These are phyloP conservation scores for Paradisaea rubra DNA, from an alignment of 2,113 vertebrate genomes.

Conservation along the genomic window DNA sequence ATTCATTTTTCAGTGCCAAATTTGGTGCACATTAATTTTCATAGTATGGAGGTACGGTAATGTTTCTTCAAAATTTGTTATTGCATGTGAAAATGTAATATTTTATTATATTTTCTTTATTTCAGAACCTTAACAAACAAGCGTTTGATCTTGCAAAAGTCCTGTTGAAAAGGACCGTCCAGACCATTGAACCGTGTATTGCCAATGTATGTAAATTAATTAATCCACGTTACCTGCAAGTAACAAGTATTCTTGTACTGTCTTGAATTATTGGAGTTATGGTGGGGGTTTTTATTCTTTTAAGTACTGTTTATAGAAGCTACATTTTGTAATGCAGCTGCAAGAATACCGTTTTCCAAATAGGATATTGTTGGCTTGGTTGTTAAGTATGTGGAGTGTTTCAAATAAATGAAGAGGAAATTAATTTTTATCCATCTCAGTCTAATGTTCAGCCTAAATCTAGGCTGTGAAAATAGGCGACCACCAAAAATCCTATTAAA, in stretches of 20 bases:
- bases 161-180: conserved; percentile 94
- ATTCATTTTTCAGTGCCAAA: background rate
- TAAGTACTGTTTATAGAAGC: background rate
- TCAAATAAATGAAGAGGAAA: background rate
- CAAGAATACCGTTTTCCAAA: background rate
- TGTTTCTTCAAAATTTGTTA: background rate
- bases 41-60: background rate
- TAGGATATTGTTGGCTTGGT: background rate
- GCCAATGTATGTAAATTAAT: conserved; percentile 84
- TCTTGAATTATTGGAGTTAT: background rate
- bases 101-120: background rate
- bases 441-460: background rate
- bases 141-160: conserved; percentile 96
- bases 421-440: background rate
- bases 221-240: background rate
- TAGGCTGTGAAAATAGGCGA: background rate
- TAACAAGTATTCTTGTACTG: background rate
- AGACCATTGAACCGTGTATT: conserved; percentile 96
- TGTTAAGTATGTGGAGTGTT: background rate
- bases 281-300: background rate
- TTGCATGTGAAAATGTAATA: background rate
- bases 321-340: background rate
- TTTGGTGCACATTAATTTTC: accelerated
- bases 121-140: conserved; percentile 98
- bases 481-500: background rate